phyloP scores from a whole-genome alignment of 2,888 invertebrate genomes.

The Leptarthrus brevirostris region DNA sequence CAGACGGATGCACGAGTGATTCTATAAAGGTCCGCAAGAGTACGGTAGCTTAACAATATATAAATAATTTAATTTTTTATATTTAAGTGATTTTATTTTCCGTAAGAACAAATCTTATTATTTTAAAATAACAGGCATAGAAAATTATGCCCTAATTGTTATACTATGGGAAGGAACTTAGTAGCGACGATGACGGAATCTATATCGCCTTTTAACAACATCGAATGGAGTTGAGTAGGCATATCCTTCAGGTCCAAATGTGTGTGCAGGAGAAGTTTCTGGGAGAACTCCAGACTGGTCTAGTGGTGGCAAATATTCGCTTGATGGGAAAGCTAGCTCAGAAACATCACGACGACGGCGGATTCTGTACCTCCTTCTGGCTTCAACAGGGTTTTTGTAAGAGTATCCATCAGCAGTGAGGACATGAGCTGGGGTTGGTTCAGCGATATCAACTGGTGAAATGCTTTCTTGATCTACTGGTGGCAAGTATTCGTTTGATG shows the following conservation, averaged over 20 bases:
- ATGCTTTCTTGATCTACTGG: neutral
- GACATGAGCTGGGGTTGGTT: slow-evolving; percentile 12
- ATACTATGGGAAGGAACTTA: too few species aligned
- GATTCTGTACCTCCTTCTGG: slow-evolving; percentile 16
- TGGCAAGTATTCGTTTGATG: slow-evolving; percentile 28
- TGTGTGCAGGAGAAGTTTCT: neutral
- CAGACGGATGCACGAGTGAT: too few species aligned
- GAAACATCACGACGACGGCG: slow-evolving; percentile 36
- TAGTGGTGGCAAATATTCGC: neutral
- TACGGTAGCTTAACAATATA: too few species aligned
- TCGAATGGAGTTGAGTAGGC: neutral
- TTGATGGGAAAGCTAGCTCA: slow-evolving; percentile 11
- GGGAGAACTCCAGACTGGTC: neutral
- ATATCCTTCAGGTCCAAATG: neutral
- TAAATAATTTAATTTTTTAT: too few species aligned
- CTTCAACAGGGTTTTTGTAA: slow-evolving; percentile 8
- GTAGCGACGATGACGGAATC: slow-evolving; percentile 29
- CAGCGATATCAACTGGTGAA: neutral
- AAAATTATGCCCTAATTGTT: neutral
- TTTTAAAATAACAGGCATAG: neutral
- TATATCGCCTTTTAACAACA: neutral
- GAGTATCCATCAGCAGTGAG: slow-evolving; percentile 19
- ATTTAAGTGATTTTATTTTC: too few species aligned
- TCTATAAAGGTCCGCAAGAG: too few species aligned
- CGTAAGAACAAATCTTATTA: too few species aligned